Base-by-base conservation (phyloP, 2,888 invertebrate genomes). In the Hypercompe scribonia region DNA sequence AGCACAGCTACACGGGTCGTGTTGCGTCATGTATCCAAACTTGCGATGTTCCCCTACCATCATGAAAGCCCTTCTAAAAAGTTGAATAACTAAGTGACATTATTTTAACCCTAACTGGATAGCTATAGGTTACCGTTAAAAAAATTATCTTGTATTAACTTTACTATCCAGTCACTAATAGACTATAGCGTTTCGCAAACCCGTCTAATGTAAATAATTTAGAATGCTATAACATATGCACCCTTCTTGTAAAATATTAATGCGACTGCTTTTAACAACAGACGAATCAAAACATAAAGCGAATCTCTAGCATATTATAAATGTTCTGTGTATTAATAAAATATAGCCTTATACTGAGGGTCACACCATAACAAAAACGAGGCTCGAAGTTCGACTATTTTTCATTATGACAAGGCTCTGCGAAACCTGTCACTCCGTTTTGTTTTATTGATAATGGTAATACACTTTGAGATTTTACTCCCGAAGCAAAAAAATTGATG, bases 161-260 rank as follows among this genome's bases (percentile, higher is more conserved):
- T n/a, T 5, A 8, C 58, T 18, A 1, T 4, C 5, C n/a, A 31
- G 3, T 63, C 42, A 13, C 63, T 34, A 50, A 50, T 54, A 65
- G n/a, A 7, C 36, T 33, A 10, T n/a, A n/a, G n/a, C 54, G 54
- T 28, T 66, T 66, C 11, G 33, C 34, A 2, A 11, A 61, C 21
- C 36, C 54, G 28, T 68, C 0, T 68, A 28, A 11, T 28, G 39
- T 68, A 39, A 68, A 68, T 58, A 39, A 68, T 58, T 68, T 39
- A 68, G 28, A 58, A 61, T 74, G 10, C 21, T 46, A 75, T 66
- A 46, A 68, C 34, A 34, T 67, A 77, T 77, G 75, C 74, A 72
- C 81, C 78, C 83, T 71, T 78, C 28, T 33, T n/a, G 70, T 64
- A 70, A 21, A 54, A 75, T 77, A 73, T 74, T 76, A 61, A 67